Conservation (phyloP, 2,113 vertebrate species). For the Ciconia boyciana region DNA sequence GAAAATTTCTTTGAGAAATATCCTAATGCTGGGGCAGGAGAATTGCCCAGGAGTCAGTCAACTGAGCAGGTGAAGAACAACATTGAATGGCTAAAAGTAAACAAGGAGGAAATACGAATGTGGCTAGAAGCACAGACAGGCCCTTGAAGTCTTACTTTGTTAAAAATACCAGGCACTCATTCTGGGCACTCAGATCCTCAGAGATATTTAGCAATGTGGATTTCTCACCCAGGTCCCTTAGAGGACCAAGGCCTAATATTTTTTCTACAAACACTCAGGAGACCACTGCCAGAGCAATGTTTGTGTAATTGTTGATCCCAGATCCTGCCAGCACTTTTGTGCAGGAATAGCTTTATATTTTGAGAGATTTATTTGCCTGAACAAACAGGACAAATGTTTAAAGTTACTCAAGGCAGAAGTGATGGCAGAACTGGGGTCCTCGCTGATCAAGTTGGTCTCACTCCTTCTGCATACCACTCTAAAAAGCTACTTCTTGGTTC, state of each 20-base stretch:
- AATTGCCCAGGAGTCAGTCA: slow-evolving; percentile 82
- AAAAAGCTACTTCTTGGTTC: slow-evolving; percentile 46
- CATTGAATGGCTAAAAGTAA: slow-evolving; percentile 83
- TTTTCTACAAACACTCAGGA: neutral
- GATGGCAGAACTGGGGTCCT: neutral
- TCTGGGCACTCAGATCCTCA: neutral
- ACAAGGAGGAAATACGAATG: slow-evolving; percentile 70
- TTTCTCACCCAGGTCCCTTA: neutral
- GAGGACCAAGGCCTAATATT: neutral
- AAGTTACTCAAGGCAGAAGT: neutral
- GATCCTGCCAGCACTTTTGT: neutral
- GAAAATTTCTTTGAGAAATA: slow-evolving; percentile 87
- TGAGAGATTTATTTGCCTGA: neutral
- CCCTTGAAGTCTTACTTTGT: neutral
- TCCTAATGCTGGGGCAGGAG: slow-evolving; percentile 89
- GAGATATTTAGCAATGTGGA: neutral
- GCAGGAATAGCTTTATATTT: neutral
- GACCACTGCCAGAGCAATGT: neutral
- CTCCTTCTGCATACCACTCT: neutral
- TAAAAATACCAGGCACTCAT: neutral
- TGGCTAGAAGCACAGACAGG: slow-evolving; percentile 68
- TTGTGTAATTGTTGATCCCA: neutral
- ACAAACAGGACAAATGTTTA: neutral
- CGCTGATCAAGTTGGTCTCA: neutral
- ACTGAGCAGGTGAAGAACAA: slow-evolving; percentile 89